Percentiles rank a stretch among this genome's conserved stretches.
These are phyloP conservation scores for Mus musculus DNA, from an alignment of 2,113 vertebrate genomes.

Conservation along the genomic window GRCm39 chr14:56379501-56380000, in stretches of 20 bases:
- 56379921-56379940: slow-evolving; percentile 64
- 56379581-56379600: background rate
- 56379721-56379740: background rate
- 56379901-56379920: slow-evolving; percentile 18
- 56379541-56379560: background rate
- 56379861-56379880: background rate
- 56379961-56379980: background rate
- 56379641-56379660: background rate
- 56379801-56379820: background rate
- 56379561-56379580: background rate
- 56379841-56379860: background rate
- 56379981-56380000: background rate
- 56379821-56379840: background rate
- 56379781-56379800: background rate
- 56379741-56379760: slow-evolving; percentile 11
- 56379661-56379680: background rate
- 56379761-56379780: background rate
- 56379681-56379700: background rate
- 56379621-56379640: background rate
- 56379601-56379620: background rate
- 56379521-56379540: background rate
- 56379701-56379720: background rate
- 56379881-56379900: background rate
- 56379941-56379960: slow-evolving; percentile 10
- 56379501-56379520: background rate